phyloP scores from a whole-genome alignment of 2,888 invertebrate species.

The Lasioglossum vierecki region DNA sequence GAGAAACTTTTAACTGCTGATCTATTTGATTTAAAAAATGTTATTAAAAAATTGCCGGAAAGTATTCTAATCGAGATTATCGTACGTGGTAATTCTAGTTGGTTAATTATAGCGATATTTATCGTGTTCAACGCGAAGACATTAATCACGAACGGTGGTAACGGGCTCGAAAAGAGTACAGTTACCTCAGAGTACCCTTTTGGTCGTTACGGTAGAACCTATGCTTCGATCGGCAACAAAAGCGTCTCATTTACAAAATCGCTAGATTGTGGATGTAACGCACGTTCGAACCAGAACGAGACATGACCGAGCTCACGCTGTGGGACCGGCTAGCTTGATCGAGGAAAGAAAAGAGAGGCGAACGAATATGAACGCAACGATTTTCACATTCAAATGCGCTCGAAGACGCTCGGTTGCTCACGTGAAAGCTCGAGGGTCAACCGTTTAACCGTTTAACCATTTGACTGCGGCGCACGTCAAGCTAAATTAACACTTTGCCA shows the following conservation, averaged over 20 bases:
- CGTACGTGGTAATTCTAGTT: background rate
- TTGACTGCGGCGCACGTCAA: slow-evolving; percentile 12
- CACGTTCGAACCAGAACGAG: slow-evolving; percentile 55
- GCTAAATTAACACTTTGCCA: slow-evolving; percentile 42
- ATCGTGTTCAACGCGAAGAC: background rate
- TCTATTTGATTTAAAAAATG: too few species aligned
- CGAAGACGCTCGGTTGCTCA: slow-evolving; percentile 4
- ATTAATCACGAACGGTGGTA: slow-evolving; percentile 31
- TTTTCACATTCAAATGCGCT: slow-evolving; percentile 60
- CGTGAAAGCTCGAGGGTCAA: slow-evolving; percentile 32
- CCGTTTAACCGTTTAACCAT: slow-evolving; percentile 17
- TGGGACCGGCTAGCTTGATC: slow-evolving; percentile 19
- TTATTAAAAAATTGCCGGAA: too few species aligned
- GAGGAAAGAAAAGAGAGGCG: slow-evolving; percentile 13
- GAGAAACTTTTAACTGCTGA: too few species aligned
- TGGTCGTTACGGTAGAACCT: slow-evolving; percentile 42
- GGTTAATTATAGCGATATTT: slow-evolving; percentile 19
- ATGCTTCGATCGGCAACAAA: slow-evolving; percentile 53
- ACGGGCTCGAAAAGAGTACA: slow-evolving; percentile 58
- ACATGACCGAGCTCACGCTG: slow-evolving; percentile 14
- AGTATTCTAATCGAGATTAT: background rate
- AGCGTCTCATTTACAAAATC: slow-evolving; percentile 64
- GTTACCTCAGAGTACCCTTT: slow-evolving; percentile 50
- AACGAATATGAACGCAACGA: slow-evolving; percentile 36
- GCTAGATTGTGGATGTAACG: slow-evolving; percentile 35